Evolutionary conservation across 2,888 invertebrate genomes (phyloP).

Genomic region (Beris morrisii): DNA sequence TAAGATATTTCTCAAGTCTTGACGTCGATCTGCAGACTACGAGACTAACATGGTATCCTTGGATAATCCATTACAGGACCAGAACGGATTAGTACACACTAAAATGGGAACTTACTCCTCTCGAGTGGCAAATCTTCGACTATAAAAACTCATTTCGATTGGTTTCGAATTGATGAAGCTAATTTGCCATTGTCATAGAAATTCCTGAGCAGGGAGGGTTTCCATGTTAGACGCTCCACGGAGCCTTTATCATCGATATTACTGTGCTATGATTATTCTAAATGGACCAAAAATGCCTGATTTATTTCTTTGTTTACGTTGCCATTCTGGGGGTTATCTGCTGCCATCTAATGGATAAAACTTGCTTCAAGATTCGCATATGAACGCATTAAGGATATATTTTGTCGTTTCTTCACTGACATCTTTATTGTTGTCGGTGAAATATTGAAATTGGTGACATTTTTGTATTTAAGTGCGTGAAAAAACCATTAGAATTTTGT

Average conservation of each 20-base stretch:
- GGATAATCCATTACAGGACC: no score
- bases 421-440: constrained; percentile 25
- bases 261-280: constrained; percentile 18
- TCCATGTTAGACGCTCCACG: no score
- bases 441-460: constrained; percentile 14
- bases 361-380: constrained; percentile 1
- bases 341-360: constrained; percentile 18
- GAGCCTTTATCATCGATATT: constrained; percentile 4
- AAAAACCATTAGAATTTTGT: no score
- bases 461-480: no score
- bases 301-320: constrained; percentile 24
- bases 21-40: neutral
- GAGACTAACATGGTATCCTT: neutral
- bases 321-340: constrained; percentile 1
- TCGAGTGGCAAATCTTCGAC: no score
- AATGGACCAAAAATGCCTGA: constrained; percentile 19
- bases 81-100: no score
- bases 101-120: no score
- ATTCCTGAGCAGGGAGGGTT: no score
- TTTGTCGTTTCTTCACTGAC: constrained; percentile 1
- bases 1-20: neutral
- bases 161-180: no score
- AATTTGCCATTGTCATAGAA: no score
- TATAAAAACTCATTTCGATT: no score
- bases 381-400: neutral